phyloP scores from a whole-genome alignment of 2,888 invertebrate genomes.

The Philonicus albiceps region DNA sequence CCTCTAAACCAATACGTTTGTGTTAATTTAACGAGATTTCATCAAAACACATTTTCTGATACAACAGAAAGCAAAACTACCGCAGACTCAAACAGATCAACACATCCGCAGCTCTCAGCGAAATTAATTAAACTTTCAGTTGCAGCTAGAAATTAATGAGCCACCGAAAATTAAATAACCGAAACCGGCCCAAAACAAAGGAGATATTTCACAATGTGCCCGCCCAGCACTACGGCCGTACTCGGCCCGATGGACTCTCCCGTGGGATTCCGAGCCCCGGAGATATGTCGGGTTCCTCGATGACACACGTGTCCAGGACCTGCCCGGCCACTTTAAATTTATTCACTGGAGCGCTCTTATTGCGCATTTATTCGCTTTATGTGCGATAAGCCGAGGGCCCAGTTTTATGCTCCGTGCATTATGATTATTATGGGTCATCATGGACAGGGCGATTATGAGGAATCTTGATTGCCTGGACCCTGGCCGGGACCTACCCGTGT shows the following conservation, averaged over 20 bases:
- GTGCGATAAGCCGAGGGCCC: constrained; percentile 14
- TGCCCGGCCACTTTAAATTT: constrained; percentile 6
- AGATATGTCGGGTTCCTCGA: neutral
- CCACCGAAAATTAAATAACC: constrained; percentile 30
- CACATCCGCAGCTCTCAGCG: neutral
- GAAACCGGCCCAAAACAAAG: neutral
- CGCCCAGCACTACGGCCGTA: neutral
- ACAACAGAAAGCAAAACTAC: neutral
- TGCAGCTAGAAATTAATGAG: constrained; percentile 31
- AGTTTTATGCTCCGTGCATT: neutral
- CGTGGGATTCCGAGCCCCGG: neutral
- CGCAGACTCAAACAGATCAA: neutral
- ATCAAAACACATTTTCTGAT: neutral
- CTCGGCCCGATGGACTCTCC: neutral
- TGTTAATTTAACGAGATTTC: neutral
- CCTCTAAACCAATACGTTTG: neutral
- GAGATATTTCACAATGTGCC: constrained; percentile 25
- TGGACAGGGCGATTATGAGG: neutral
- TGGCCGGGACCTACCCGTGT: neutral
- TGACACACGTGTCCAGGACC: constrained; percentile 13
- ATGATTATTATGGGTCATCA: constrained; percentile 29
- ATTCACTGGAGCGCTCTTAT: constrained; percentile 17
- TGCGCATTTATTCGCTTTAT: constrained; percentile 25
- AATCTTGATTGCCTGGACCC: constrained; percentile 2
- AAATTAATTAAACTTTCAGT: constrained; percentile 35